Percentiles rank a stretch among this genome's conserved stretches.
phyloP scores from a whole-genome alignment of 2,888 invertebrate genomes.

The Melieria crassipennis region DNA sequence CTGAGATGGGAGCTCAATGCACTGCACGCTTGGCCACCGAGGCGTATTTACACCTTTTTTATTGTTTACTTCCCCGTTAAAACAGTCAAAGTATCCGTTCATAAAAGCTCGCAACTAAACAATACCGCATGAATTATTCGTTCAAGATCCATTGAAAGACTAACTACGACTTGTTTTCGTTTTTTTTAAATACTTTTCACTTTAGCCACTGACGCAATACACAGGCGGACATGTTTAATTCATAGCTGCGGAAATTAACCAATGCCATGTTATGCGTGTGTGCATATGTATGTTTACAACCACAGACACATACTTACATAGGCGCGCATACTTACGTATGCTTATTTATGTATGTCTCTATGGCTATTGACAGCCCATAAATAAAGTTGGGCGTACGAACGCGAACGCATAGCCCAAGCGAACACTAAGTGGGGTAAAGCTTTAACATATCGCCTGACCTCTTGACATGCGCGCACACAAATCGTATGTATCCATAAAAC shows the following conservation, averaged over 20 bases:
- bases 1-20: too few species aligned
- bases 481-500: conserved; percentile 1
- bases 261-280: conserved; percentile 4
- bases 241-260: conserved; percentile 9
- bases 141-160: too few species aligned
- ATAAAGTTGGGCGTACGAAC: conserved; percentile 46
- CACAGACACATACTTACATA: background rate
- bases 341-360: conserved; percentile 5
- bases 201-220: background rate
- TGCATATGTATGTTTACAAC: too few species aligned
- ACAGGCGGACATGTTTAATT: background rate
- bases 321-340: conserved; percentile 21
- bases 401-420: conserved; percentile 9
- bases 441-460: conserved; percentile 49
- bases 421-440: conserved; percentile 32
- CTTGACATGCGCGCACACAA: conserved; percentile 54
- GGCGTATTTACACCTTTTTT: too few species aligned
- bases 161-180: too few species aligned
- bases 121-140: too few species aligned
- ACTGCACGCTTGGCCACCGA: too few species aligned
- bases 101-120: too few species aligned
- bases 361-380: conserved; percentile 49
- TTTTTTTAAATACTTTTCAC: too few species aligned
- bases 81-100: too few species aligned
- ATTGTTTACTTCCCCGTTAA: too few species aligned